Base-by-base conservation (phyloP, 2,888 invertebrate species). In the Tyria jacobaeae region DNA sequence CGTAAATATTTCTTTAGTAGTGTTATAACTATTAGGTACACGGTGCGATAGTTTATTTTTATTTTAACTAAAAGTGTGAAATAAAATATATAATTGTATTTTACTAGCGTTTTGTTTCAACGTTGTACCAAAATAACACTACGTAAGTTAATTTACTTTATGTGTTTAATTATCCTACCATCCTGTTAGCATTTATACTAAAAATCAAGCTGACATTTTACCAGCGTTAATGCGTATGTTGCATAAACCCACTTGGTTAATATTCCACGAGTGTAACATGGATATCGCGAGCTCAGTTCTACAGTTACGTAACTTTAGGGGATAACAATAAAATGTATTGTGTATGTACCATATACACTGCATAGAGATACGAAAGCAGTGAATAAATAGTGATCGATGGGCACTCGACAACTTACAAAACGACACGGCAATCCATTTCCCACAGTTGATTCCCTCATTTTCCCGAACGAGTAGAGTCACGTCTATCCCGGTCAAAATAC, bases 381-480 rank as follows among this genome's bases (percentile, higher is more conserved):
- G n/a, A 21, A 51, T 57, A 63, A 52, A 63, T 39, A 59, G 14
- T 57, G 37, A 57, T 41, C 41, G 7, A 50, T 57, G 47, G 39
- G 44, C 48, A 56, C 10, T 51, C 50, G 57, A 64, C 55, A 47
- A 35, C 54, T 25, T 41, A 53, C 53, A 15, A 39, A 59, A 54
- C 60, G 57, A 56, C 59, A 55, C 10, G 39, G 41, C 44, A 53
- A 70, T 64, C 59, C 48, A 66, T 70, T 68, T 53, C 51, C 44
- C 24, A 51, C 44, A 9, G 12, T 59, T 68, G 61, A 66, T 66
- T 68, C 52, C 57, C 62, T 60, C 14, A 63, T 66, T 71, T 64
- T 66, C 52, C 48, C 52, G 49, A 57, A 47, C 54, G 31, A n/a
- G 2, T 49, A 14, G n/a, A 17, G 37, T 51, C 21, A 34, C 14